These are phyloP conservation scores for Ammodytes marinus DNA, from an alignment of 2,113 vertebrate species.

Conservation along the genomic window DNA sequence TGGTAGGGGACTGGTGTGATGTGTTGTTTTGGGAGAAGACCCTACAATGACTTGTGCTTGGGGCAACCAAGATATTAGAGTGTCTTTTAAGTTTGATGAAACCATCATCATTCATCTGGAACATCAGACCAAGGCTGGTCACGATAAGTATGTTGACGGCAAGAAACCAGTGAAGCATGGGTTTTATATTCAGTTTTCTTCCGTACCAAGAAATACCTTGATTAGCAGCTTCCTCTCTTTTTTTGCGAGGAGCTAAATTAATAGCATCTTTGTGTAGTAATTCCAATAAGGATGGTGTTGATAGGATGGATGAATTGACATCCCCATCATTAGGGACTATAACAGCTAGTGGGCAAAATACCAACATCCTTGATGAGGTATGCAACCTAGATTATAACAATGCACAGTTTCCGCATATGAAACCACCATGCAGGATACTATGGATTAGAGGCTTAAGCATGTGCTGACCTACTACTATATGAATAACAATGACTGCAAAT, in stretches of 20 bases:
- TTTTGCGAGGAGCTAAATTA: neutral
- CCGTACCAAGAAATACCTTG: neutral
- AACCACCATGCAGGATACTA: neutral
- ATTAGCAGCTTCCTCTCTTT: neutral
- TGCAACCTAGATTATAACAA: neutral
- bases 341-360: neutral
- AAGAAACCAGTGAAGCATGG: neutral
- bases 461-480: constrained; percentile 19
- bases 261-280: neutral
- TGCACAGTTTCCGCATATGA: neutral
- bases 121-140: neutral
- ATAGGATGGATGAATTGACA: neutral
- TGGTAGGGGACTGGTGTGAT: neutral
- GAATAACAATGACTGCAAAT: constrained; percentile 15
- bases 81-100: neutral
- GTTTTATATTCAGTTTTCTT: neutral
- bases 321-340: neutral
- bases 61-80: constrained; percentile 2
- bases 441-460: neutral
- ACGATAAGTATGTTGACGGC: neutral
- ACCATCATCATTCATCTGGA: neutral
- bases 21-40: neutral
- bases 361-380: neutral
- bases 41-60: constrained; percentile 1
- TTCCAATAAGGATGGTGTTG: neutral